Conservation (phyloP, 2,888 invertebrate species). For the Incurvaria masculella region DNA sequence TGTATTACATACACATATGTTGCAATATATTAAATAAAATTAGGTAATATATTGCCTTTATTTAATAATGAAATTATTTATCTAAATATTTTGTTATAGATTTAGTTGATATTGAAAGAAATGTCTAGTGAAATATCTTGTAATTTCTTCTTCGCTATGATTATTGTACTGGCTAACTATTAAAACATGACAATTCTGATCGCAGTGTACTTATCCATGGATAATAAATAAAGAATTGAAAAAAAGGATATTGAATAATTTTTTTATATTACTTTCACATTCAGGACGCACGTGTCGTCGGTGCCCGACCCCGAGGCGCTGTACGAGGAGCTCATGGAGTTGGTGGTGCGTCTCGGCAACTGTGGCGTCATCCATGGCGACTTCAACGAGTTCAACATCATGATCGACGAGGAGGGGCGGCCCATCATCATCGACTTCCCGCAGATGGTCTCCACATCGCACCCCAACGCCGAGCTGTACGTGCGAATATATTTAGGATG, state of each 20-base stretch:
- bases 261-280: constrained; percentile 9
- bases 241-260: too few relatives aligned
- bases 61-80: too few relatives aligned
- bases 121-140: too few relatives aligned
- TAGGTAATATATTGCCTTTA: too few relatives aligned
- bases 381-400: constrained; percentile 98
- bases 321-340: constrained; percentile 92
- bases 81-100: too few relatives aligned
- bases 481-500: too few relatives aligned
- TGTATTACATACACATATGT: too few relatives aligned
- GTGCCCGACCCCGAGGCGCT: constrained; percentile 66
- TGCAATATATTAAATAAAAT: too few relatives aligned
- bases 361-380: constrained; percentile 98
- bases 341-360: constrained; percentile 87
- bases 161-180: too few relatives aligned
- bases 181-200: background rate
- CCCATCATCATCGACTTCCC: constrained; percentile 96
- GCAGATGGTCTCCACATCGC: constrained; percentile 96
- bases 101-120: too few relatives aligned
- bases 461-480: constrained; percentile 86
- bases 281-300: constrained; percentile 63
- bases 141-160: too few relatives aligned
- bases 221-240: background rate
- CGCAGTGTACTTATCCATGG: background rate
- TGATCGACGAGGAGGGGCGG: constrained; percentile 76